phyloP scores from a whole-genome alignment of 37 sponge, comb jelly and placozoan genomes.

The Geodia barretti region DNA sequence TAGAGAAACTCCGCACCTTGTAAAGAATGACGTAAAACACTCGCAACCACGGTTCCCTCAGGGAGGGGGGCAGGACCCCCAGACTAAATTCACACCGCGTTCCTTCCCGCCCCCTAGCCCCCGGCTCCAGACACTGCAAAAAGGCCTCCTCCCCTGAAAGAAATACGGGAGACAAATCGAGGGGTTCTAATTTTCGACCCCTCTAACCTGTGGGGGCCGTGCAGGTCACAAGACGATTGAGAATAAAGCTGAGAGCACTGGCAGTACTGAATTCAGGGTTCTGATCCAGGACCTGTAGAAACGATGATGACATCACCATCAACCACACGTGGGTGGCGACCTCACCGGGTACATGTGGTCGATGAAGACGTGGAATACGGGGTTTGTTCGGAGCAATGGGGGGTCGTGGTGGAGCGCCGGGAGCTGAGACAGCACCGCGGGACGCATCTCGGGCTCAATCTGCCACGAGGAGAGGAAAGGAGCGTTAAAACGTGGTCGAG shows the following conservation, averaged over 20 bases:
- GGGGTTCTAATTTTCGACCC: too few relatives aligned
- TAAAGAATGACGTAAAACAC: slow-evolving; percentile 72
- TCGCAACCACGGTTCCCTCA: slow-evolving; percentile 51
- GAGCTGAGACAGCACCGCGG: background rate
- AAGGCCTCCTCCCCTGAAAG: too few relatives aligned
- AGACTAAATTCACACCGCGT: slow-evolving; percentile 4
- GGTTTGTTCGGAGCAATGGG: background rate
- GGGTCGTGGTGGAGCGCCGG: slow-evolving; percentile 3
- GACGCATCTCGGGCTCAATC: background rate
- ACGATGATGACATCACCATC: background rate
- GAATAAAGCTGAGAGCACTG: slow-evolving; percentile 20
- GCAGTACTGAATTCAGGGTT: slow-evolving; percentile 38
- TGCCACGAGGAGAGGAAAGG: too few relatives aligned
- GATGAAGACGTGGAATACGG: slow-evolving; percentile 26
- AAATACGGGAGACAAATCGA: too few relatives aligned
- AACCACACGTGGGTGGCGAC: background rate
- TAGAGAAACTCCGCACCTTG: too few relatives aligned
- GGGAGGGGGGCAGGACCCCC: slow-evolving; percentile 20
- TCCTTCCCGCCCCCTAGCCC: background rate
- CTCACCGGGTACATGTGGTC: slow-evolving; percentile 30
- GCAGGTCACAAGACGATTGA: slow-evolving; percentile 27
- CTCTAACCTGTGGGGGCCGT: slow-evolving; percentile 33
- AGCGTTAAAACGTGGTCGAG: too few relatives aligned
- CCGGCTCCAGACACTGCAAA: too few relatives aligned
- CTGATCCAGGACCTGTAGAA: slow-evolving; percentile 42